These are phyloP conservation scores for Bos indicus DNA, from an alignment of 2,113 vertebrate genomes.

Conservation along the genomic window DNA sequence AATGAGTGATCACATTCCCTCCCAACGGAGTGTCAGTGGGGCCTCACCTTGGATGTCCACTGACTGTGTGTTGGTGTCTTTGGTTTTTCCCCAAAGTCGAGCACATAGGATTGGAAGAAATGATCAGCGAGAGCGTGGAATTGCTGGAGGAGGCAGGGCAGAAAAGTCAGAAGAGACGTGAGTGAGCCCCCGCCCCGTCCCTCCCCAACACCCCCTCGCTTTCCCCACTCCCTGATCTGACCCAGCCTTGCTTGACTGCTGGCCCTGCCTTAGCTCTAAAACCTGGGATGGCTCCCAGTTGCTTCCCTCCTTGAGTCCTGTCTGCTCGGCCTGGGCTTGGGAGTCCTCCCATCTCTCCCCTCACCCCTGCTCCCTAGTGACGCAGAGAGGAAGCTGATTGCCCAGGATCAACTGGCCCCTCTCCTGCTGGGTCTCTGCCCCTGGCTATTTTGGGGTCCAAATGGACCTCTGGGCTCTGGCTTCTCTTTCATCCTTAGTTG, in stretches of 20 bases:
- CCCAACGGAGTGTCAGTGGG: fast-evolving
- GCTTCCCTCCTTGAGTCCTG: not conserved
- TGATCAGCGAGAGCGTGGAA: slow-evolving; percentile 49
- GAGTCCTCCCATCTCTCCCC: not conserved
- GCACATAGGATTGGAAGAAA: slow-evolving; percentile 73
- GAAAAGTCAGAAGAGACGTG: slow-evolving; percentile 76
- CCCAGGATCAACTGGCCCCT: not conserved
- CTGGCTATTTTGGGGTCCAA: not conserved
- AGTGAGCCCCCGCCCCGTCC: slow-evolving; percentile 27
- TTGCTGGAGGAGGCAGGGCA: slow-evolving; percentile 53
- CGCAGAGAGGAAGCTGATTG: not conserved
- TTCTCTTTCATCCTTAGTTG: not conserved
- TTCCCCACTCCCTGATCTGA: not conserved
- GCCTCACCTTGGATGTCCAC: not conserved
- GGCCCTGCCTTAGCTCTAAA: not conserved
- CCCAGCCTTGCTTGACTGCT: not conserved
- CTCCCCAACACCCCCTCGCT: not conserved
- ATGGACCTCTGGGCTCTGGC: not conserved
- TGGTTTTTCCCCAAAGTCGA: slow-evolving; percentile 46
- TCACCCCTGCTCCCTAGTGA: not conserved
- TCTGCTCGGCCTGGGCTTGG: not conserved
- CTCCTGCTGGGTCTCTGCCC: not conserved
- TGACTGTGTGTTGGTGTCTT: not conserved
- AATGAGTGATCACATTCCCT: not conserved
- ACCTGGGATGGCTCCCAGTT: not conserved